These are phyloP conservation scores for Drosophila pseudoananassae DNA, from an alignment of 1,140 invertebrate species.

Conservation along the genomic window DNA sequence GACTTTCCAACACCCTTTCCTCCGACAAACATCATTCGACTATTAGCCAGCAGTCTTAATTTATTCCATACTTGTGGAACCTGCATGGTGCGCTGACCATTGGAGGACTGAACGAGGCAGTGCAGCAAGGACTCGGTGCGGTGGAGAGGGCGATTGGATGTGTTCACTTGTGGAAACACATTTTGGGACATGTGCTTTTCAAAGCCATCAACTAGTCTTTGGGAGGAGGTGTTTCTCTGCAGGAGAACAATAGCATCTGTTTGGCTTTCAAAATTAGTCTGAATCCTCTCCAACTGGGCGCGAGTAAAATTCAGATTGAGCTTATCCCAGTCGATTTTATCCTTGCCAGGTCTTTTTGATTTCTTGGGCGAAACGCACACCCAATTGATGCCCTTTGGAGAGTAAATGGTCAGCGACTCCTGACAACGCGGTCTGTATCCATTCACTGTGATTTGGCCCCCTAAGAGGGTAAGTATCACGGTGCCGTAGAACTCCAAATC, in stretches of 20 bases:
- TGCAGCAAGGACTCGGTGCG: conserved; percentile 64
- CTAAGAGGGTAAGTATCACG: conserved; percentile 42
- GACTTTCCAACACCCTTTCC: conserved; percentile 92
- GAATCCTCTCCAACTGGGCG: conserved; percentile 57
- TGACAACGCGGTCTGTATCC: conserved; percentile 22
- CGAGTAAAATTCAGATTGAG: conserved; percentile 50
- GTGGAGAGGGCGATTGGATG: conserved; percentile 54
- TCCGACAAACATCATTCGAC: conserved; percentile 85
- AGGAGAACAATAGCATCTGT: conserved; percentile 72
- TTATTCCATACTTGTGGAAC: conserved; percentile 73
- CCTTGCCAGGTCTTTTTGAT: conserved; percentile 20
- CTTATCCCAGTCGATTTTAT: conserved; percentile 15
- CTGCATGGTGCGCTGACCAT: conserved; percentile 58
- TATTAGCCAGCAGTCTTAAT: conserved; percentile 41
- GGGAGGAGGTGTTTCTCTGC: conserved; percentile 53
- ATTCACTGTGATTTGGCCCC: conserved; percentile 50
- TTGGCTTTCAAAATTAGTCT: conserved; percentile 34
- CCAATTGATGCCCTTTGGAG: conserved; percentile 62
- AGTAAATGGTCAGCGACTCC: conserved; percentile 41
- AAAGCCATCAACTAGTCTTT: conserved; percentile 52
- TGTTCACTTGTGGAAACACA: conserved; percentile 80
- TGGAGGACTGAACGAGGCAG: conserved; percentile 66
- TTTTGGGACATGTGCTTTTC: conserved; percentile 82
- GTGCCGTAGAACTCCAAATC: conserved; percentile 59
- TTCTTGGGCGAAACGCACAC: conserved; percentile 31